phyloP scores from a whole-genome alignment of 2,797 vertebrate species.

The Psittacula derbiana region DNA sequence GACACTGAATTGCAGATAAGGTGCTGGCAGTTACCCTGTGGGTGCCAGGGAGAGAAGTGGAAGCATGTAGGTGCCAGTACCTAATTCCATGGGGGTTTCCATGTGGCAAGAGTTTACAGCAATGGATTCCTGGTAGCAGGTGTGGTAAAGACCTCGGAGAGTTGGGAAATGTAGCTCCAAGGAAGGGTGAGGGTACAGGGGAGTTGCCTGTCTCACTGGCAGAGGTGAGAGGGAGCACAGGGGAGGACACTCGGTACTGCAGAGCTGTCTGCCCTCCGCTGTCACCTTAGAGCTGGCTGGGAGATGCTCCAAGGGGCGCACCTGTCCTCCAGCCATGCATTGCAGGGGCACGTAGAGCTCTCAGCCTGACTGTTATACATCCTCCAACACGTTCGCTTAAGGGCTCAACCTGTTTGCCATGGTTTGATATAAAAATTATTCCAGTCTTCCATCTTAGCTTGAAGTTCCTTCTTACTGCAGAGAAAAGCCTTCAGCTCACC shows the following conservation, averaged over 20 bases:
- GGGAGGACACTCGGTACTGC: not conserved
- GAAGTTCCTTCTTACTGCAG: not conserved
- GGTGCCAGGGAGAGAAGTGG: not conserved
- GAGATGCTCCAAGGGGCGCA: not conserved
- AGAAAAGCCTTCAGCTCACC: not conserved
- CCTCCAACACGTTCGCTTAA: accelerated
- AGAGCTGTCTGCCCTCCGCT: not conserved
- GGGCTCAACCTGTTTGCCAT: accelerated
- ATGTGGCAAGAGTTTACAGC: not conserved
- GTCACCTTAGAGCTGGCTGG: not conserved
- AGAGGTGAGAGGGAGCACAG: not conserved
- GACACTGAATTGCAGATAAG: not conserved
- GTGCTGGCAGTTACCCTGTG: not conserved
- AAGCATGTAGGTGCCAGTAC: not conserved
- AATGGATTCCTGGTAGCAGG: not conserved
- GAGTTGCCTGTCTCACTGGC: not conserved
- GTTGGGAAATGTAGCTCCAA: not conserved
- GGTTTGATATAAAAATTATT: not conserved
- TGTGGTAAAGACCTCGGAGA: not conserved
- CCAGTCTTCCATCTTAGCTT: not conserved
- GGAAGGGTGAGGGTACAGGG: not conserved
- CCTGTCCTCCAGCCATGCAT: not conserved
- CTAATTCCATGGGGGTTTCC: not conserved
- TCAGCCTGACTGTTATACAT: not conserved
- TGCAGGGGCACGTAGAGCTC: not conserved